Percentiles rank a stretch among this genome's conserved stretches.
phyloP scores from a whole-genome alignment of 2,797 vertebrate genomes.

The Sparus aurata region DNA sequence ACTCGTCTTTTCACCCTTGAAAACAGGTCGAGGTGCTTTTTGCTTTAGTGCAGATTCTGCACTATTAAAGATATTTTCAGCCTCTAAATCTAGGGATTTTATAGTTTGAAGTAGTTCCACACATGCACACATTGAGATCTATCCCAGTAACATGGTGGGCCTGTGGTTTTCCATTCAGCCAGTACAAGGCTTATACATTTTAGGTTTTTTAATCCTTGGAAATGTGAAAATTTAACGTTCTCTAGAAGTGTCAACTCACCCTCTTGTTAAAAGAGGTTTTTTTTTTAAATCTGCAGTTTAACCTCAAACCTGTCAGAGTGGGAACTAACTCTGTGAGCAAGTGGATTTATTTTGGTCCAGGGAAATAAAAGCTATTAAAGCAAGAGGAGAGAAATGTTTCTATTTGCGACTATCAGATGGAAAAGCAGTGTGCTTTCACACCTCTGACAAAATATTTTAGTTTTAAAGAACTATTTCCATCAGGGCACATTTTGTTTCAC shows the following conservation, averaged over 20 bases:
- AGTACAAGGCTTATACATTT: too few relatives aligned
- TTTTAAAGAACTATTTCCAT: constrained; percentile 58
- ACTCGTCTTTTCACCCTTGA: constrained; percentile 20
- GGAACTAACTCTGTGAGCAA: constrained; percentile 65
- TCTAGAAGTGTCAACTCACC: constrained; percentile 41
- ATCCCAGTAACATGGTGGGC: neutral
- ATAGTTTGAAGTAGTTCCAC: neutral
- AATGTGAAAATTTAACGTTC: constrained; percentile 11
- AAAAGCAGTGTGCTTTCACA: constrained; percentile 44
- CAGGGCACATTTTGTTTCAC: constrained; percentile 48
- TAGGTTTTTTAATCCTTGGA: constrained; percentile 13
- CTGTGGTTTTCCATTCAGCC: neutral
- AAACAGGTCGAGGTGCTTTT: constrained; percentile 42
- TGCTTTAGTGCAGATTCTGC: constrained; percentile 19
- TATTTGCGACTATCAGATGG: constrained; percentile 58
- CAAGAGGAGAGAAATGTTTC: constrained; percentile 54
- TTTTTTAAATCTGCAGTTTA: constrained; percentile 77
- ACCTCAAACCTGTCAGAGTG: constrained; percentile 74
- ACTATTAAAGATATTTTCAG: neutral
- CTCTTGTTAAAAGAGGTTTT: constrained; percentile 62
- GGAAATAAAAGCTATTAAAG: constrained; percentile 64
- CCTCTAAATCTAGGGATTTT: neutral
- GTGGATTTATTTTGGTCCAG: constrained; percentile 60
- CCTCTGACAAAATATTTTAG: constrained; percentile 53
- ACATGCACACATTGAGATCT: neutral